Evolutionary conservation across 2,113 vertebrate genomes (phyloP).

Genomic region (Thunnus maccoyii): DNA sequence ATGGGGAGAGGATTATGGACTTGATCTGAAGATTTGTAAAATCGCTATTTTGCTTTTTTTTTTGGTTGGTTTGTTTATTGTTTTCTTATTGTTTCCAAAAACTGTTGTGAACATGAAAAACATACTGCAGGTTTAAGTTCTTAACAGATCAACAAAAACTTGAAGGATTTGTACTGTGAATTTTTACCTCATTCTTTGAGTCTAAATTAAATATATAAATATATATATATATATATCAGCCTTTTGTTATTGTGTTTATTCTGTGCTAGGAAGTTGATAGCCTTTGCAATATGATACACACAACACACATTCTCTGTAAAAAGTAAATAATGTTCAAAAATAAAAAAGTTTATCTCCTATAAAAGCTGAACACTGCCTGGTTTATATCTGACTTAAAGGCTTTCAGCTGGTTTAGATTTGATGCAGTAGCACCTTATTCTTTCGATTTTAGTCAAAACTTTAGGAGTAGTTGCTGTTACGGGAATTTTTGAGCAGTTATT

Average conservation of each 20-base stretch:
- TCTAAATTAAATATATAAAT: constrained; percentile 84
- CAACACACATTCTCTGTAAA: constrained; percentile 57
- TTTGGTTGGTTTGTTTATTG: constrained; percentile 83
- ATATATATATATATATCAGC: constrained; percentile 76
- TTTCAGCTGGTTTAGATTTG: constrained; percentile 22
- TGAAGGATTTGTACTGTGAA: constrained; percentile 99
- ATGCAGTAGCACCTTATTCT: background rate
- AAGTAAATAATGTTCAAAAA: constrained; percentile 89
- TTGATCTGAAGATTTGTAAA: constrained; percentile 90
- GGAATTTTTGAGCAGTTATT: no score
- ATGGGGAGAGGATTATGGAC: constrained; percentile 84
- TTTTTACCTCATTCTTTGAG: constrained; percentile 96
- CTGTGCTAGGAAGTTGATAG: constrained; percentile 82
- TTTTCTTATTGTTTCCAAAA: constrained; percentile 88
- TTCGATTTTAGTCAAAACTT: background rate
- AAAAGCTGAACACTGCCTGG: constrained; percentile 86
- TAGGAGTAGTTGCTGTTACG: no score
- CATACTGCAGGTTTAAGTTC: constrained; percentile 91
- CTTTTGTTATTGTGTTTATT: constrained; percentile 81
- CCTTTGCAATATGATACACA: constrained; percentile 84
- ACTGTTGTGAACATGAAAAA: constrained; percentile 85
- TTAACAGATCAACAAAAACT: constrained; percentile 91
- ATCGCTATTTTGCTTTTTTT: constrained; percentile 86
- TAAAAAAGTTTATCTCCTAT: constrained; percentile 95
- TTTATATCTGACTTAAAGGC: constrained; percentile 69